Base-by-base conservation (phyloP, 2,113 vertebrate species). In the Nothocercus nigrocapillus region DNA sequence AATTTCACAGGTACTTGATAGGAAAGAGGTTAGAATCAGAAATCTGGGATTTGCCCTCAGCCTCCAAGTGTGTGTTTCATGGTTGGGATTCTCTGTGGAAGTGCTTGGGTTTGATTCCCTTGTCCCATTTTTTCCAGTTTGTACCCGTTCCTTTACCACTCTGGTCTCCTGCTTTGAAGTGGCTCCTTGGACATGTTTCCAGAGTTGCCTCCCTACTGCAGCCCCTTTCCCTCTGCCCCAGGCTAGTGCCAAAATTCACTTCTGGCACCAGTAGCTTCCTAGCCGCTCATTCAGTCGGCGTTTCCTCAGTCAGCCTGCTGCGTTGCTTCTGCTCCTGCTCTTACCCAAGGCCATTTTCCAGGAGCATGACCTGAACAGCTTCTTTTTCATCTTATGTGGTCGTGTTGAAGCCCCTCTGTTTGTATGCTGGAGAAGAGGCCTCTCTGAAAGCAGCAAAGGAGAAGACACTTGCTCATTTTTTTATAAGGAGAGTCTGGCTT, bases 1-100 rank as follows among this genome's bases (percentile, higher is more conserved):
- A 40, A 40, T 89, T 95, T 95, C 54, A 63, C 72, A 93, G 84
- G 70, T 88, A 36, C 78, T 82, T 82, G 70, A 32, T 54, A 80
- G 82, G 28, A 66, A 69, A 76, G 85, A 20, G 30, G 27, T 82
- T 95, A 70, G 63, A 58, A 53, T 82, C 3, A 4, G 32, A 83
- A 77, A 63, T 67, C 67, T 83, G 51, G 22, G 27, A 30, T 95
- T 91, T 80, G 58, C 25, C 74, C 90, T 30, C 15, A 7, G 2
- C 7, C 64, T 90, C 20, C 70, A 70, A 89, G 13, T 17, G 5
- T 24, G 59, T 91, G 78, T 62, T 89, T 89, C 62, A 34, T 0
- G 2, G 66, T 32, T 85, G 67, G 51, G 6, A 44, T 22, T 68
- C 21, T n/a, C 30, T 15, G 30, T 20, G 79, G 75, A 89, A 66